Evolutionary conservation across 2,888 invertebrate genomes (phyloP), one percentile per base, ranked within the genome.

Genomic region (Koerneria pararmatus): DNA sequence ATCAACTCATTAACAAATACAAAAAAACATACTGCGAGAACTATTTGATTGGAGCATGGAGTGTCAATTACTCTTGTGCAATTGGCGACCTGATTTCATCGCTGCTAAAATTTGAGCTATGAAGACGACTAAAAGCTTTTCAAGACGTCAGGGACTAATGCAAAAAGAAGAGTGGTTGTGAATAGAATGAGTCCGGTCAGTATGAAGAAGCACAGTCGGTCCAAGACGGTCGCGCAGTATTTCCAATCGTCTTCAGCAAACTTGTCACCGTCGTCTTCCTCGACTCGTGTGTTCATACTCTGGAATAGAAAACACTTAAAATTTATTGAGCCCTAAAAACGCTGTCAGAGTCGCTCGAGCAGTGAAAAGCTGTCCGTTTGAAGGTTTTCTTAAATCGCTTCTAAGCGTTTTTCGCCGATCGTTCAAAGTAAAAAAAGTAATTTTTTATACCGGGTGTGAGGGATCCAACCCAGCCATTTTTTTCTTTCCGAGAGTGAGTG

Each of bases 171-270:
- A 35, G 72, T 29, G 29, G 76, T 76, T 34, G 75, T 67, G 31
- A 72, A 65, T 35, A 67, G 48, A 41, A 77, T 65, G 67, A 77
- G 76, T 19, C 65, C 41, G 11, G 73, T 67, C 63, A 77, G 74
- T 22, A 73, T 41, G 57, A 73, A 66, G 51, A 77, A 71, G 57
- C 77, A 77, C n/a, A 76, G 65, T n/a, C 77, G 72, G 57, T 77
- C 77, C 37, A 77, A 72, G n/a, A 75, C 72, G 71, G 75, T 74
- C 0, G 76, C 75, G 1, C 75, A 71, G 57, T 71, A 77, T 53
- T 77, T 76, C 77, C 77, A 77, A 49, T 77, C 76, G 54, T 76
- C 74, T 54, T 74, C 72, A 4, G 69, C 61, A 19, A 67, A 69
- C 46, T 71, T 74, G 11, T 60, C 62, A 35, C 65, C 68, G 63